Percentiles rank a stretch among this genome's conserved stretches.
phyloP scores from a whole-genome alignment of 2,888 invertebrate species.

The Calliopum simillimum region DNA sequence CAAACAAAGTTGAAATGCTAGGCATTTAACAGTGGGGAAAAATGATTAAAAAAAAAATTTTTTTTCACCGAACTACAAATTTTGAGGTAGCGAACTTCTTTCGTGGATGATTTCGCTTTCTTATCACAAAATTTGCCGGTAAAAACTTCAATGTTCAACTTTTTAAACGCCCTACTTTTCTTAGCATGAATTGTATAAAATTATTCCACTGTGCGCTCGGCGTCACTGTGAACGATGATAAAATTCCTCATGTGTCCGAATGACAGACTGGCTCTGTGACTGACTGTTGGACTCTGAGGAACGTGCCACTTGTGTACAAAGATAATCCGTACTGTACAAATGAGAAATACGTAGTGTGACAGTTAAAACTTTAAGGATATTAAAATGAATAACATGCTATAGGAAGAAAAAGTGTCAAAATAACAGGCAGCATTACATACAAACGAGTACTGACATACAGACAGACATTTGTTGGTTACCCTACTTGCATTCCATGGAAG shows the following conservation, averaged over 20 bases:
- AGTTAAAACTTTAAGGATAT: conserved; percentile 1
- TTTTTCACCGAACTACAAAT: no score
- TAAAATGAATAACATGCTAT: neutral
- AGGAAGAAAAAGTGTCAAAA: neutral
- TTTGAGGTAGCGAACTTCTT: no score
- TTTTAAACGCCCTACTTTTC: no score
- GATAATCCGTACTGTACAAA: neutral
- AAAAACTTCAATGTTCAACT: no score
- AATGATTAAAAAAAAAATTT: no score
- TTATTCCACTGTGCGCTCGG: no score
- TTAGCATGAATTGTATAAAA: no score
- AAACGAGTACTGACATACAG: no score
- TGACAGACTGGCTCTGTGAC: conserved; percentile 6
- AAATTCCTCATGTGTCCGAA: conserved; percentile 8
- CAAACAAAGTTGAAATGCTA: neutral
- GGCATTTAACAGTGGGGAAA: no score
- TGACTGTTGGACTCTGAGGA: conserved; percentile 14
- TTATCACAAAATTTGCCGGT: no score
- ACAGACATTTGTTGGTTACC: neutral
- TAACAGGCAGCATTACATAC: neutral
- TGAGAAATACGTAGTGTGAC: neutral
- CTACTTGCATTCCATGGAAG: no score
- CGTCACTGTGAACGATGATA: neutral
- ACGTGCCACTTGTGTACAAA: conserved; percentile 12
- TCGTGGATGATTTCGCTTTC: no score